These are phyloP conservation scores for Dryocosmus kuriphilus DNA, from an alignment of 2,888 invertebrate genomes.

Conservation along the genomic window DNA sequence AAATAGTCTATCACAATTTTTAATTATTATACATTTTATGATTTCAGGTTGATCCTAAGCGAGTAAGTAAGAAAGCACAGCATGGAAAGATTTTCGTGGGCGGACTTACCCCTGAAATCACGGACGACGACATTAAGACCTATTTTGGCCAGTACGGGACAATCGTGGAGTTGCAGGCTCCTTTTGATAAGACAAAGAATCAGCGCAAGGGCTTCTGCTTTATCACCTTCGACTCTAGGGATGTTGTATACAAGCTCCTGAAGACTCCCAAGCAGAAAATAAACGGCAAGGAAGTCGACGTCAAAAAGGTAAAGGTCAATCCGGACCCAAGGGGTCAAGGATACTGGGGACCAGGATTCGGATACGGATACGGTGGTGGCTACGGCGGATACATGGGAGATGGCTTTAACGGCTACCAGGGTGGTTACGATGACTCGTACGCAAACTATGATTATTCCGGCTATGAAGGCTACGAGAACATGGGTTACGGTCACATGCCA, in stretches of 20 bases:
- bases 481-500: slow-evolving; percentile 69
- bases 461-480: slow-evolving; percentile 74
- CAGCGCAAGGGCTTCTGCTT: slow-evolving; percentile 83
- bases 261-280: slow-evolving; percentile 81
- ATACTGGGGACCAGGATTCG: slow-evolving; percentile 74
- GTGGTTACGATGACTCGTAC: slow-evolving; percentile 76
- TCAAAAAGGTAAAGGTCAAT: slow-evolving; percentile 81
- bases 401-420: slow-evolving; percentile 72
- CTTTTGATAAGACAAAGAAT: slow-evolving; percentile 83
- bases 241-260: slow-evolving; percentile 80
- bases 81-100: slow-evolving; percentile 84
- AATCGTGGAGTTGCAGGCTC: slow-evolving; percentile 82
- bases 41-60: slow-evolving; percentile 81
- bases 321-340: slow-evolving; percentile 76
- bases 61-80: slow-evolving; percentile 82
- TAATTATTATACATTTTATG: not conserved
- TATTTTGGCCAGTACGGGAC: slow-evolving; percentile 82
- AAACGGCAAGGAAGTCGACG: slow-evolving; percentile 81
- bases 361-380: slow-evolving; percentile 71
- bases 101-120: slow-evolving; percentile 81
- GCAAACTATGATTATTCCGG: slow-evolving; percentile 76
- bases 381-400: slow-evolving; percentile 74
- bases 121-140: slow-evolving; percentile 81
- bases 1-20: not conserved
- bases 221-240: slow-evolving; percentile 83